Base-by-base conservation (phyloP, 2,888 invertebrate genomes). In the Electrophaes corylata region DNA sequence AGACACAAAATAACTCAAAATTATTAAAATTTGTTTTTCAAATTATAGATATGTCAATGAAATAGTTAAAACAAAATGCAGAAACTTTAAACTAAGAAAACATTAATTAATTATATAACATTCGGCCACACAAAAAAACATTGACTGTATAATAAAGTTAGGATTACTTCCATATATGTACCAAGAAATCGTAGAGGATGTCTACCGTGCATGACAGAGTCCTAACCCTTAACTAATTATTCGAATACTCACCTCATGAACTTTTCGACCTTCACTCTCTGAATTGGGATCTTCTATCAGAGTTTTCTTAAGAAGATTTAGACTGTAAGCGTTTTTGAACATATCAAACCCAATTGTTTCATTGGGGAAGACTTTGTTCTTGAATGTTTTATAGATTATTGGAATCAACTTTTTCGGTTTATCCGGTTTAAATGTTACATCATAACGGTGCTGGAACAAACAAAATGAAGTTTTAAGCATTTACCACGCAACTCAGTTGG, bases 341-440 rank as follows among this genome's bases (percentile, higher is more conserved):
- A 96, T 96, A 84, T 97, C 96, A 81, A 94, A 97, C 0, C 95
- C 96, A n/a, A 95, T 92, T 58, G 83, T 67, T 0, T 89, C 76
- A 0, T 69, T 76, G 0, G 91, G 86, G 69, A 93, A 92, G 54
- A 72, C 53, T 29, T 76, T 70, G 0, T 62, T 26, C 4, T 88
- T 83, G 3, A 84, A 85, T 2, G 63, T 60, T 2, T 81, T 75
- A 63, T 93, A 93, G 0, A 93, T 93, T 0, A 62, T 47, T 0
- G 94, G 84, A 50, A 94, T 71, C 65, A 94, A 83, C 67, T 93
- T 94, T 69, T 94, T 96, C 0, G 96, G 96, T 40, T 82, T 93
- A 12, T 96, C 95, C 0, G 96, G 96, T 0, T 78, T 86, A 31
- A 96, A 92, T 0, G 83, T 90, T 0, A 98, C 95, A 71, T 99